A percentile compares a stretch with the other conserved stretches of the same genome.
Evolutionary conservation across 2,888 invertebrate genomes (phyloP).

Genomic region (Tenthredo livida): DNA sequence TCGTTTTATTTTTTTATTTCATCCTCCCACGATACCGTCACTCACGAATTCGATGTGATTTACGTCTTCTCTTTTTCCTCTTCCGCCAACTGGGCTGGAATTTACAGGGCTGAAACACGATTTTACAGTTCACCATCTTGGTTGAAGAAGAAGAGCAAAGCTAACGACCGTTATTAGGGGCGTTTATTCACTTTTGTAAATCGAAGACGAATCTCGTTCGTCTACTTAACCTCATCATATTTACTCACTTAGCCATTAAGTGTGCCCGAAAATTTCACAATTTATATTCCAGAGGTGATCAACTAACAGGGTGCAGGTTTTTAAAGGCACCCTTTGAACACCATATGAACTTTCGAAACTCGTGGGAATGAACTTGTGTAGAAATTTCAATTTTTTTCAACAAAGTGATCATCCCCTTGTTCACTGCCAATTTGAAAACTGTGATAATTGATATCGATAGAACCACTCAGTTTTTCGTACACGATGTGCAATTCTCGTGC

Average conservation of each 20-base stretch:
- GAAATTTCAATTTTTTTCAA: not conserved
- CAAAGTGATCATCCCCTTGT: not conserved
- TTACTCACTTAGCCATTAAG: not conserved
- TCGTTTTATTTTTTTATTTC: not conserved
- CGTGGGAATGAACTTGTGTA: not conserved
- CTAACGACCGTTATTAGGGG: slow-evolving; percentile 10
- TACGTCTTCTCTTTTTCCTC: not conserved
- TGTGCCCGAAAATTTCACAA: not conserved
- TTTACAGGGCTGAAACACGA: not conserved
- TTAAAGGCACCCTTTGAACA: not conserved
- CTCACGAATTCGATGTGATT: not conserved
- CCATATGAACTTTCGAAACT: not conserved
- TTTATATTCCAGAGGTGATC: not conserved
- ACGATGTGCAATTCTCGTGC: not conserved
- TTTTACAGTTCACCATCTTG: not conserved
- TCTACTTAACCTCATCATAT: not conserved
- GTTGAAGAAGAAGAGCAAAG: not conserved
- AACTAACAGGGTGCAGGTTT: not conserved
- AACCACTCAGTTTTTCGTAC: not conserved
- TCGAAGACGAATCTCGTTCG: not conserved
- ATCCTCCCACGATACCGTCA: not conserved
- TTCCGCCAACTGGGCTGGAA: not conserved
- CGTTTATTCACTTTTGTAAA: slow-evolving; percentile 14
- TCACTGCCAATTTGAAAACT: not conserved
- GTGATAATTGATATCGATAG: not conserved